Percentiles rank a stretch among this genome's conserved stretches.
These are phyloP conservation scores for Echinometra lucunter DNA, from an alignment of 53 echinoderm and acorn worm genomes.

Conservation along the genomic window DNA sequence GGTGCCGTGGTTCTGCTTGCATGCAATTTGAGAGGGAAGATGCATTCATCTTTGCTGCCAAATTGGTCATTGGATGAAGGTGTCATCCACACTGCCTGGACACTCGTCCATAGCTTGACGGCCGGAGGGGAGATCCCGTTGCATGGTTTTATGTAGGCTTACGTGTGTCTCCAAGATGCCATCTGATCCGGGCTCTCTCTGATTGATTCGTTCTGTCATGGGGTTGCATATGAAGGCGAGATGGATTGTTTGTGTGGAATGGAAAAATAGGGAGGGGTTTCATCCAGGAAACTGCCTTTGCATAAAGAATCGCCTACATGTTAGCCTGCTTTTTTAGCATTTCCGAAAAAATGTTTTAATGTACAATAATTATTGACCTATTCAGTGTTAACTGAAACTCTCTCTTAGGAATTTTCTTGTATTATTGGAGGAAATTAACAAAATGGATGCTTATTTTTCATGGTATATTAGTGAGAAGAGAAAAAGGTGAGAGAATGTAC, in stretches of 20 bases:
- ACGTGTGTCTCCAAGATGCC: conserved; percentile 8
- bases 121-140: conserved; percentile 7
- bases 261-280: not conserved
- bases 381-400: too few relatives aligned
- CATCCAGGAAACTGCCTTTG: not conserved
- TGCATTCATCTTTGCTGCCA: conserved; percentile 43
- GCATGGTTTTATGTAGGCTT: conserved; percentile 31
- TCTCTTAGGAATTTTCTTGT: too few relatives aligned
- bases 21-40: not conserved
- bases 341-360: not conserved
- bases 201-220: conserved; percentile 51
- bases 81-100: conserved; percentile 45
- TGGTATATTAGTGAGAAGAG: too few relatives aligned
- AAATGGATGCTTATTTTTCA: too few relatives aligned
- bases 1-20: conserved; percentile 15
- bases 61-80: conserved; percentile 49
- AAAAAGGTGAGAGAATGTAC: too few relatives aligned
- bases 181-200: conserved; percentile 41
- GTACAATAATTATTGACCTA: too few relatives aligned
- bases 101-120: not conserved
- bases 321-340: not conserved
- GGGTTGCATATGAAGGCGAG: conserved; percentile 2
- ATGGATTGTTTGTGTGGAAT: conserved; percentile 12
- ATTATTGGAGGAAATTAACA: too few relatives aligned
- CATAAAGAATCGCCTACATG: not conserved